Percentiles rank a stretch among this genome's conserved stretches.
Evolutionary conservation across 2,888 invertebrate genomes (phyloP).

Genomic region (Mantis religiosa): DNA sequence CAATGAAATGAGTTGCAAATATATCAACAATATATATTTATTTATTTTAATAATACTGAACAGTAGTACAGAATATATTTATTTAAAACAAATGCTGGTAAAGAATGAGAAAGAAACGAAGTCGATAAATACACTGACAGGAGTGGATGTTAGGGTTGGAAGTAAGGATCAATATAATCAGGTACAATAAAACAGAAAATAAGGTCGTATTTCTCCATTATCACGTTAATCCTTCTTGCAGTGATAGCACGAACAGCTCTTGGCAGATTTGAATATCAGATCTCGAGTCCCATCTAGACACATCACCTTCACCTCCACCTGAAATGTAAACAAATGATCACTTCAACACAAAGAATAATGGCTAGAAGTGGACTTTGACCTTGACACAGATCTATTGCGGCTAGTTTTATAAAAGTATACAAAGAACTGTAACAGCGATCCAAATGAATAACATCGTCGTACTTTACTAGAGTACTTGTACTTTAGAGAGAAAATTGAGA

Average conservation of each 20-base stretch:
- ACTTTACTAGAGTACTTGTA: too few species aligned
- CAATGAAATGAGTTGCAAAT: neutral
- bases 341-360: too few species aligned
- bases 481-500: too few species aligned
- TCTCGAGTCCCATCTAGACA: slow-evolving; percentile 76
- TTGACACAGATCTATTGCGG: too few species aligned
- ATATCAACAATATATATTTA: slow-evolving; percentile 15
- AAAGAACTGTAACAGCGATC: too few species aligned
- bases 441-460: too few species aligned
- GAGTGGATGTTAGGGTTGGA: neutral
- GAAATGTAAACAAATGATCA: slow-evolving; percentile 41
- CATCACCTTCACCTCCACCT: slow-evolving; percentile 71
- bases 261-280: slow-evolving; percentile 77
- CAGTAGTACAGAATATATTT: neutral
- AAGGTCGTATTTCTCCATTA: neutral
- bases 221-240: slow-evolving; percentile 67
- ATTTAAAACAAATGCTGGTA: neutral
- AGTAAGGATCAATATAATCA: neutral
- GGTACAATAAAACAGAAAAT: neutral
- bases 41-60: slow-evolving; percentile 4
- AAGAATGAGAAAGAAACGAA: neutral
- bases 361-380: too few species aligned
- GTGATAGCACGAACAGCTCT: slow-evolving; percentile 78
- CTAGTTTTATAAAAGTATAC: too few species aligned
- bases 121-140: neutral